phyloP scores from a whole-genome alignment of 1,140 invertebrate genomes.

The Drosophila funebris region DNA sequence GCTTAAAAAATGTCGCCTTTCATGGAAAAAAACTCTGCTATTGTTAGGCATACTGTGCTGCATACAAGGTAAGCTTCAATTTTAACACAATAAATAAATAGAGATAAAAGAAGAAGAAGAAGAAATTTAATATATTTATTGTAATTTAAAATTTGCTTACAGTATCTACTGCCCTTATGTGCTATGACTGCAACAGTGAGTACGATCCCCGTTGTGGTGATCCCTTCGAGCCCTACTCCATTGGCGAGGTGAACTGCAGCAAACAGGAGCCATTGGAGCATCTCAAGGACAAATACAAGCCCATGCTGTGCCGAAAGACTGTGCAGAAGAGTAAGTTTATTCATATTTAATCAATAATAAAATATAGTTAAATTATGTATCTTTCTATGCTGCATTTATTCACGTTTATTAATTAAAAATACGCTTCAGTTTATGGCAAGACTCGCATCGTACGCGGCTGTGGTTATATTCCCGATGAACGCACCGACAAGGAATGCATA shows the following conservation, averaged over 20 bases:
- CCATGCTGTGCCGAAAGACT: slow-evolving; percentile 91
- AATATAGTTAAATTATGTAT: not conserved
- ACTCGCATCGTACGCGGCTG: slow-evolving; percentile 89
- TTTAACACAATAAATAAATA: slow-evolving; percentile 31
- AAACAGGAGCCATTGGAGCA: slow-evolving; percentile 89
- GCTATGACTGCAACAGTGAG: slow-evolving; percentile 94
- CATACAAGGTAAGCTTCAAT: slow-evolving; percentile 74
- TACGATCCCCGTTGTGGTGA: slow-evolving; percentile 94
- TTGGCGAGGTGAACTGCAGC: slow-evolving; percentile 93
- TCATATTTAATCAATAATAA: too few species aligned
- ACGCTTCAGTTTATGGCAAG: slow-evolving; percentile 88
- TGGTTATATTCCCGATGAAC: slow-evolving; percentile 88
- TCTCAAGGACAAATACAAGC: slow-evolving; percentile 86
- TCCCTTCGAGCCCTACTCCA: slow-evolving; percentile 91
- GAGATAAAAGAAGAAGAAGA: not conserved
- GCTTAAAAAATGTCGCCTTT: slow-evolving; percentile 69
- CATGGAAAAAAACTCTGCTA: slow-evolving; percentile 71
- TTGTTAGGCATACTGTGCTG: slow-evolving; percentile 74
- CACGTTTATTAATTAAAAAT: not conserved
- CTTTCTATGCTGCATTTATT: too few species aligned
- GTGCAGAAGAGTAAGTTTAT: slow-evolving; percentile 87
- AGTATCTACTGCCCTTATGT: slow-evolving; percentile 85
- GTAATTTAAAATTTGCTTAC: too few species aligned
- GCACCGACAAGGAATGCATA: slow-evolving; percentile 86
- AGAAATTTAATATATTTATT: too few species aligned